Percentiles rank a stretch among this genome's conserved stretches.
Conservation (phyloP, 2,113 vertebrate genomes). For the Pavo muticus region DNA sequence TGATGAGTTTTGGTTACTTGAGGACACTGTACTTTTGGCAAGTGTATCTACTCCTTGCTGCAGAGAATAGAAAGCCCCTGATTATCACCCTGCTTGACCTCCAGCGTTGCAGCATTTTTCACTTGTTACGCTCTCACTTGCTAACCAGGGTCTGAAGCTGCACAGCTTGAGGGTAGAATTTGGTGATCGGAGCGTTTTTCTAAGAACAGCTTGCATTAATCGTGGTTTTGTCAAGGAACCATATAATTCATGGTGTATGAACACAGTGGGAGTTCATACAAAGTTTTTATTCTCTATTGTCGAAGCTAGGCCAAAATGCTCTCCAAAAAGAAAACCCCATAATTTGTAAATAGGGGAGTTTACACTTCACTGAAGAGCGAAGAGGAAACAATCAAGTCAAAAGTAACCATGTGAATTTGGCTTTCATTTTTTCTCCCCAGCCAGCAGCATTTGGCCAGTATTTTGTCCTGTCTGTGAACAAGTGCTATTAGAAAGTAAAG, state of each 20-base stretch:
- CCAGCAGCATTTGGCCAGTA: not conserved
- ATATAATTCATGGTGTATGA: constrained; percentile 9
- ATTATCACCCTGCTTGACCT: constrained; percentile 18
- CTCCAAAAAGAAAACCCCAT: not conserved
- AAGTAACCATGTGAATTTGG: constrained; percentile 17
- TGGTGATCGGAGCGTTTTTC: not conserved
- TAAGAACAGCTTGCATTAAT: constrained; percentile 3
- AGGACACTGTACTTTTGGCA: not conserved
- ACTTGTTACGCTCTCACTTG: not conserved
- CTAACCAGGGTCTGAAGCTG: constrained; percentile 10
- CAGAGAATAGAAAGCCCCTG: not conserved
- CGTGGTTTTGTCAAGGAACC: constrained; percentile 16
- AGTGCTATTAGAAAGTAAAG: constrained; percentile 39
- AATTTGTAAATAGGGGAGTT: constrained; percentile 37
- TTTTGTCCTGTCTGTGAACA: constrained; percentile 22
- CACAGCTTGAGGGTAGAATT: not conserved
- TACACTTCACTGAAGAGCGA: constrained; percentile 20
- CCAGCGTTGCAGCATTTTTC: not conserved
- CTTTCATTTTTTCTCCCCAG: constrained; percentile 4
- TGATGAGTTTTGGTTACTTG: constrained; percentile 22
- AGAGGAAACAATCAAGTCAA: not conserved
- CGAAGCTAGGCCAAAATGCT: not conserved
- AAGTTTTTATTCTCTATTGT: constrained; percentile 29
- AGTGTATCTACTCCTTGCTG: not conserved
- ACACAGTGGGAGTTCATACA: not conserved